These are phyloP conservation scores for Melanerpes aurifrons DNA, from an alignment of 2,113 vertebrate species.

Conservation along the genomic window DNA sequence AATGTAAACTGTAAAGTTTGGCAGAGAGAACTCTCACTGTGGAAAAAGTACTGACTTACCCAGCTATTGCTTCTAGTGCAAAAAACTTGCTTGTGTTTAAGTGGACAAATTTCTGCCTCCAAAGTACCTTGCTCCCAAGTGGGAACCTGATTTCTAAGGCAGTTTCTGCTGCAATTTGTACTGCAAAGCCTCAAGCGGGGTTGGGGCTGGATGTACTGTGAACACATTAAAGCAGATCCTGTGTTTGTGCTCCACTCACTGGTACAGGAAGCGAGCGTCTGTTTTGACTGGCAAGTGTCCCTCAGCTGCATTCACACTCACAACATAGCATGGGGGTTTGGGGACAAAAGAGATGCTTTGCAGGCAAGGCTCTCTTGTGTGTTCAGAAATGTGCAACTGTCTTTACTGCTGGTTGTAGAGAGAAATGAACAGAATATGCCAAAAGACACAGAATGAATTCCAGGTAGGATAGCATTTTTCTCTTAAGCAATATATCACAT, in stretches of 20 bases:
- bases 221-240: background rate
- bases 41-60: background rate
- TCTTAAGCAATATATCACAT: background rate
- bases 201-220: background rate
- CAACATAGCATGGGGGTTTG: background rate
- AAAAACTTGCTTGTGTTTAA: background rate
- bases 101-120: background rate
- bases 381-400: background rate
- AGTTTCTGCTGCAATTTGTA: background rate
- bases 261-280: slow-evolving; percentile 8
- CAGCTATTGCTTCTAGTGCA: background rate
- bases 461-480: background rate
- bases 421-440: background rate
- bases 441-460: background rate
- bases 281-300: slow-evolving; percentile 46
- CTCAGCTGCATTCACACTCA: slow-evolving; percentile 41
- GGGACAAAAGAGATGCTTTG: background rate
- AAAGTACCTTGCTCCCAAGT: background rate
- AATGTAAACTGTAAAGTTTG: background rate
- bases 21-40: background rate
- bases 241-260: background rate
- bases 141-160: background rate
- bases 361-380: background rate
- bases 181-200: background rate
- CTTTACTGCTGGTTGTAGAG: background rate